These are phyloP conservation scores for Piscicola geometra DNA, from an alignment of 2,888 invertebrate genomes.

Conservation along the genomic window DNA sequence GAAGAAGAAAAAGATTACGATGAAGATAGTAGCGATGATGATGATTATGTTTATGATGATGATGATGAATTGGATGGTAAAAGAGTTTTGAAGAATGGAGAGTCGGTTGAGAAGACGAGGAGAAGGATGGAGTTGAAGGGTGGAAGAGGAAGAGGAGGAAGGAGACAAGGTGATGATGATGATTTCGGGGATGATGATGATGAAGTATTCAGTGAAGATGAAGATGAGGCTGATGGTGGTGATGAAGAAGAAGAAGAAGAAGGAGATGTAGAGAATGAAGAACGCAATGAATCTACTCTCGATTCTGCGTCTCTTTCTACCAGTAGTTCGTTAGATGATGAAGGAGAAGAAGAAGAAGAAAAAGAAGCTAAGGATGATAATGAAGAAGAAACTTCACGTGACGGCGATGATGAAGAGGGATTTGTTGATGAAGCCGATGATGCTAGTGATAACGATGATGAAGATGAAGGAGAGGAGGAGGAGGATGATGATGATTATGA, in stretches of 20 bases:
- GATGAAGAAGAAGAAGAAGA: background rate
- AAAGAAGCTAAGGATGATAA: background rate
- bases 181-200: slow-evolving; percentile 4
- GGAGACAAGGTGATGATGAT: background rate
- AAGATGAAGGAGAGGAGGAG: slow-evolving; percentile 14
- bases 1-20: slow-evolving; percentile 26
- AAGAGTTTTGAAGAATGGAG: slow-evolving; percentile 14
- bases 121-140: background rate
- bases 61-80: background rate
- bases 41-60: background rate
- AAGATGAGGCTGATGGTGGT: background rate
- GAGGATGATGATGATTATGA: slow-evolving; percentile 7
- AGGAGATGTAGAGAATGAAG: background rate
- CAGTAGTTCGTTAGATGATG: background rate
- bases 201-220: background rate
- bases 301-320: background rate
- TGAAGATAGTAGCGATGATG: slow-evolving; percentile 9
- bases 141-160: background rate
- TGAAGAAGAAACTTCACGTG: background rate
- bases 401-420: slow-evolving; percentile 1
- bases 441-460: slow-evolving; percentile 22
- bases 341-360: background rate
- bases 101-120: background rate
- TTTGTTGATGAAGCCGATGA: background rate
- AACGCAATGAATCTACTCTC: background rate